A percentile compares a stretch with the other conserved stretches of the same genome.
Evolutionary conservation across 1,140 invertebrate species (phyloP).

Genomic region (Lasioglossum albipes): DNA sequence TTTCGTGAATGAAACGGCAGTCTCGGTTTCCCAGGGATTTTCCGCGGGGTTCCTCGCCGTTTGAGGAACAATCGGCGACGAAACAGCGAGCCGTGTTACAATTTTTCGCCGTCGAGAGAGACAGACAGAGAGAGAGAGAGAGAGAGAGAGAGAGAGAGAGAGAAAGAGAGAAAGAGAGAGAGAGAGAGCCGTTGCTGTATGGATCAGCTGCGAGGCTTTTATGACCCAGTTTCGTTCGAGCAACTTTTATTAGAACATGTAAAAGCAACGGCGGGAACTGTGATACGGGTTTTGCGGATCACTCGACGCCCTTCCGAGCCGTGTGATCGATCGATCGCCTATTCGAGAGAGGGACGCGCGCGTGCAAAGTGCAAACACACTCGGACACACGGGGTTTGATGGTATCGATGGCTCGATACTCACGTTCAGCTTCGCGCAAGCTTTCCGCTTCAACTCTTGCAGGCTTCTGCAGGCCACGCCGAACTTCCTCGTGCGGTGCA

Average conservation of each 20-base stretch:
- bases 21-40: neutral
- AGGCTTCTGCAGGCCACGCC: slow-evolving; percentile 85
- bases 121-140: too few relatives aligned
- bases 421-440: slow-evolving; percentile 85
- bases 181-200: neutral
- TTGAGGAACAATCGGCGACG: neutral
- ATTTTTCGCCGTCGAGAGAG: too few relatives aligned
- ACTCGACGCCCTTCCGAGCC: too few relatives aligned
- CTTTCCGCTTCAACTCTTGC: slow-evolving; percentile 83
- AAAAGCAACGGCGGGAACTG: neutral
- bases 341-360: too few relatives aligned
- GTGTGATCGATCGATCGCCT: neutral
- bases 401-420: slow-evolving; percentile 67
- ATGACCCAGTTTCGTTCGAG: slow-evolving; percentile 34
- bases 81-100: too few relatives aligned
- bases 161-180: too few relatives aligned
- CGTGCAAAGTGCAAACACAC: too few relatives aligned
- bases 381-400: too few relatives aligned
- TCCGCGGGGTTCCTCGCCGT: neutral
- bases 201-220: slow-evolving; percentile 40
- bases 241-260: slow-evolving; percentile 42
- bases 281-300: slow-evolving; percentile 17
- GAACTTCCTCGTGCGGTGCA: slow-evolving; percentile 83
- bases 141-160: too few relatives aligned
- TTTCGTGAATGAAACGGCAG: neutral